Evolutionary conservation across 2,113 vertebrate genomes (phyloP), one percentile per base, ranked within the genome.

Genomic region (Rhegmatorhina hoffmannsi): DNA sequence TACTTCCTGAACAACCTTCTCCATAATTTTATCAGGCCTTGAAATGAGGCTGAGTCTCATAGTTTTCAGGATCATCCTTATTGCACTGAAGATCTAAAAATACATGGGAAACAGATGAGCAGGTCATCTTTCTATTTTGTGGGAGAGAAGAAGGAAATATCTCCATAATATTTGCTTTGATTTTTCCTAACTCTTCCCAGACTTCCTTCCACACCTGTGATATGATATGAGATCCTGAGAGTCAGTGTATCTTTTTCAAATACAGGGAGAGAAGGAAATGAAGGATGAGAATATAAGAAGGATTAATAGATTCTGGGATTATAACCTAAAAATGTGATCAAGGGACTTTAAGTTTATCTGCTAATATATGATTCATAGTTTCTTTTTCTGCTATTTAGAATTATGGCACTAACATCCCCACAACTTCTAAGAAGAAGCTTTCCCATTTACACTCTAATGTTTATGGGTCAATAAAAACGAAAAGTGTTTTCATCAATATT

Each of bases 401-500:
- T 90, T 88, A 79, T 31, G 38, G 53, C 16, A 60, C 6, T 40
- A 62, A 60, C 26, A 60, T 33, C 44, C 66, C 23, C 50, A 69
- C 33, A 63, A 77, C 58, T 84, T 91, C 76, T 93, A 50, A 95
- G 80, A 80, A 90, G 13, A 36, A 82, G 31, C 70, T 82, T 89
- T 52, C 4, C 6, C 47, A 90, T 94, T 97, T 95, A 89, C 10
- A 87, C 52, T 80, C 33, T 77, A 69, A 93, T 94, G 59, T 96
- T 97, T 97, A 97, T 89, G 67, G 56, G 68, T 89, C 76, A 93
- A 89, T 96, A 96, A 95, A 97, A 97, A 89, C 81, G 46, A 96
- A 96, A 95, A 19, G 2, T 2, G 25, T 94, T 96, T 97, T 97
- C 52, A 95, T 95, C 85, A 88, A 89, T 96, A 97, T 91, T 96